Evolutionary conservation across 2,113 vertebrate species (phyloP), one percentile per base, ranked within the genome.

Genomic region (Egretta garzetta): DNA sequence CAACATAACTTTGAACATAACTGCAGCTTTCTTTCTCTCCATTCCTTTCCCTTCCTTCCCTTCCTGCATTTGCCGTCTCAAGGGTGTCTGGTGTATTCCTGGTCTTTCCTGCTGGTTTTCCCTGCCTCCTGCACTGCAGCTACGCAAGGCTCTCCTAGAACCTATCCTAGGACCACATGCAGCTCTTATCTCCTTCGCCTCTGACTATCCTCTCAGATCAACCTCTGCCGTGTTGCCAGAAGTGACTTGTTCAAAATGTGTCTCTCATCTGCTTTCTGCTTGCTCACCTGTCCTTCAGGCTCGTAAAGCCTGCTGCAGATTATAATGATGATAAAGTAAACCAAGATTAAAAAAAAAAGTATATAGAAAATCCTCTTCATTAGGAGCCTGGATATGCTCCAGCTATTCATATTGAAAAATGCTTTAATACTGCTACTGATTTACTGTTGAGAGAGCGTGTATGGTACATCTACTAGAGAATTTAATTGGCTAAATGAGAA

Each of bases 401-500:
- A 43, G 55, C 21, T 91, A 74, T 74, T 88, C 50, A 20, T 83
- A 77, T 4, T 86, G 68, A 77, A 64, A 88, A 92, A 67, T 26
- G 7, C 30, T 77, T 95, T 80, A 86, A 28, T 75, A n/a, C 35
- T 90, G 35, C 39, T 64, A 43, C 53, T 35, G 74, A 50, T 94
- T 68, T 80, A 68, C 43, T 86, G 62, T 72, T 85, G 53, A 74
- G 55, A 41, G 72, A 70, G 39, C 14, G 64, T 26, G 20, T 47
- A 37, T 49, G 77, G 27, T 45, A 82, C 52, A 95, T 76, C 21
- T 22, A n/a, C 74, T 71, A 24, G 41, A 73, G 64, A 67, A 71
- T 91, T 87, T 93, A 94, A 94, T 64, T 85, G 73, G 73, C 82
- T 96, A 93, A 95, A 87, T 89, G 49, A 89, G 47, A 93, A 63